Evolutionary conservation across 2,888 invertebrate genomes (phyloP).

Genomic region (Rugalucina vietnamica): DNA sequence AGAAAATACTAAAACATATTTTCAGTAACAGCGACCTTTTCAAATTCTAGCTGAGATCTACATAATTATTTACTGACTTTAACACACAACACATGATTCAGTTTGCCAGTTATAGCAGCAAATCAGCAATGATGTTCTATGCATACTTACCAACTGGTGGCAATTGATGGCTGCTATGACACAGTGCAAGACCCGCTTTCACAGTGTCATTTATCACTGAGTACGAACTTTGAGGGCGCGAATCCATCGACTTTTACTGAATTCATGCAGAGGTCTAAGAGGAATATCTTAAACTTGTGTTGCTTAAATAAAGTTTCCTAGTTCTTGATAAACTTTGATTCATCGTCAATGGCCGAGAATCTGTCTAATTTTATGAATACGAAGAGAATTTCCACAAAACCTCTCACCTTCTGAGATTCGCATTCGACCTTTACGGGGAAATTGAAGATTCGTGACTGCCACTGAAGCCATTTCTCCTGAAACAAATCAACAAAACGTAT

Average conservation of each 20-base stretch:
- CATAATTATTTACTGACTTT: too few relatives aligned
- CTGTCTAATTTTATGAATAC: background rate
- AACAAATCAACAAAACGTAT: slow-evolving; percentile 39
- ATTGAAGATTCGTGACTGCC: slow-evolving; percentile 74
- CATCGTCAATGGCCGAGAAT: background rate
- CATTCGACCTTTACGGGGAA: slow-evolving; percentile 69
- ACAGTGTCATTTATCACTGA: too few relatives aligned
- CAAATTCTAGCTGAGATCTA: background rate
- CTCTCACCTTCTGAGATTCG: slow-evolving; percentile 72
- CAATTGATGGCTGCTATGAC: too few relatives aligned
- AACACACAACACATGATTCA: too few relatives aligned
- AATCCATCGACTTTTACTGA: background rate
- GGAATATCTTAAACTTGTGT: background rate
- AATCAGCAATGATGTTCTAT: too few relatives aligned
- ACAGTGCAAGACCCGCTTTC: too few relatives aligned
- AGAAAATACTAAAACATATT: background rate
- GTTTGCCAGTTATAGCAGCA: too few relatives aligned
- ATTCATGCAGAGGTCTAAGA: too few relatives aligned
- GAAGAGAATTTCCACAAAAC: background rate
- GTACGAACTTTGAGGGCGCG: background rate
- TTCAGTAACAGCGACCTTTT: background rate
- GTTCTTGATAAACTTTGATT: background rate
- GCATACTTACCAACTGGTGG: too few relatives aligned
- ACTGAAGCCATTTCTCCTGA: slow-evolving; percentile 67
- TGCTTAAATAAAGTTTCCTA: background rate